Evolutionary conservation across 2,113 vertebrate genomes (phyloP).

Genomic region (Glaucidium brasilianum): DNA sequence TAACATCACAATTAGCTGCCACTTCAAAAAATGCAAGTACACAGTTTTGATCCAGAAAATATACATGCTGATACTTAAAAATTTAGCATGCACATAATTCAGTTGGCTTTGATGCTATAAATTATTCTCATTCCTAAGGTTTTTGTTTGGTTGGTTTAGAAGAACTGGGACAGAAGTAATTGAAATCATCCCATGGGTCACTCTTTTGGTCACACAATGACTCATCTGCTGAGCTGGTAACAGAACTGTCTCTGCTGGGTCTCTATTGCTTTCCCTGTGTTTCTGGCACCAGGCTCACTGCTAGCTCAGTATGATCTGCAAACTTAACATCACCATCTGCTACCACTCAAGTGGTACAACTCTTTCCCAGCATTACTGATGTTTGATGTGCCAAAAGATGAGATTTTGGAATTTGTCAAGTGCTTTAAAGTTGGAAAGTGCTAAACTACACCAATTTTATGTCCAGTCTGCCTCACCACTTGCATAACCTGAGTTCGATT

Average conservation of each 20-base stretch:
- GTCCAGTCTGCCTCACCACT: background rate
- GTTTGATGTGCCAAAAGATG: constrained; percentile 9
- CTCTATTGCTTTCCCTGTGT: background rate
- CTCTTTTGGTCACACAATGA: background rate
- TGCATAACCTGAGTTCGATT: background rate
- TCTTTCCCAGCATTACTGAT: constrained; percentile 42
- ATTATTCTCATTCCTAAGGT: background rate
- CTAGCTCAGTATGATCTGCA: constrained; percentile 35
- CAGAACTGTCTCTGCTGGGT: constrained; percentile 53
- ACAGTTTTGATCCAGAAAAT: background rate
- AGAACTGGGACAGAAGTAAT: background rate
- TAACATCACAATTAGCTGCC: background rate
- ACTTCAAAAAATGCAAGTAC: background rate
- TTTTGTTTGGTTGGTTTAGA: background rate
- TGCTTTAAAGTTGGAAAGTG: background rate
- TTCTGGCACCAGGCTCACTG: constrained; percentile 25
- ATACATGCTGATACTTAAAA: background rate
- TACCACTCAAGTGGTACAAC: constrained; percentile 51
- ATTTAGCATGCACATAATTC: background rate
- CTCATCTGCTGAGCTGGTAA: constrained; percentile 33
- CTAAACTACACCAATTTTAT: background rate
- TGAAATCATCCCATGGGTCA: constrained; percentile 6
- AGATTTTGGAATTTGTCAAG: constrained; percentile 1
- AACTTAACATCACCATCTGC: constrained; percentile 56
- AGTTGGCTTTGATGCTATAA: background rate